Evolutionary conservation across 1,140 invertebrate species (phyloP).

Genomic region (Marisa cornuarietis): DNA sequence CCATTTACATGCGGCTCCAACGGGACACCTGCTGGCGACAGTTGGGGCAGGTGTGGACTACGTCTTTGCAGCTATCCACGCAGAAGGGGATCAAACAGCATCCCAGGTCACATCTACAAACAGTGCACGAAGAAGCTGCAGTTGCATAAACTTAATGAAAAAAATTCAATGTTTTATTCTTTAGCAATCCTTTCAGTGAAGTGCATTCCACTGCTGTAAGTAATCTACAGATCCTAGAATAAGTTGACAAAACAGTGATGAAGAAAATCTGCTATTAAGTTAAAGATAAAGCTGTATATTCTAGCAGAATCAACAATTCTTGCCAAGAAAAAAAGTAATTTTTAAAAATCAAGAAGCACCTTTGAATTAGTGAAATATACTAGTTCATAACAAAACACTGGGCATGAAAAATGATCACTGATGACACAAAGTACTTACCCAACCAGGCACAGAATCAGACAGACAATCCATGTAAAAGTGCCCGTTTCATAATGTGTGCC

Average conservation of each 20-base stretch:
- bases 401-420: not conserved
- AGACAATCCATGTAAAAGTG: constrained; percentile 58
- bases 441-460: constrained; percentile 52
- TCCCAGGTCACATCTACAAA: constrained; percentile 55
- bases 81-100: constrained; percentile 65
- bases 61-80: constrained; percentile 60
- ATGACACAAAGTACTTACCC: constrained; percentile 46
- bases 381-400: too few relatives aligned
- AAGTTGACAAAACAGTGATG: too few relatives aligned
- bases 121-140: not conserved
- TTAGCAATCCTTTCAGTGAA: too few relatives aligned
- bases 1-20: constrained; percentile 50
- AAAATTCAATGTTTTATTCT: too few relatives aligned
- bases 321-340: too few relatives aligned
- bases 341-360: not conserved
- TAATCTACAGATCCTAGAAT: too few relatives aligned
- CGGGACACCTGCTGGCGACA: constrained; percentile 53
- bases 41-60: constrained; percentile 61
- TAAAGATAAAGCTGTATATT: too few relatives aligned
- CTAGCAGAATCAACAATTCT: too few relatives aligned
- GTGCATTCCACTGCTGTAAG: too few relatives aligned
- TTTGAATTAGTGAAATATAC: not conserved
- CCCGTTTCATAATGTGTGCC: constrained; percentile 56
- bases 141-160: too few relatives aligned
- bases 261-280: too few relatives aligned